phyloP scores from a whole-genome alignment of 2,888 invertebrate genomes.

The Cataglyphis cursor region DNA sequence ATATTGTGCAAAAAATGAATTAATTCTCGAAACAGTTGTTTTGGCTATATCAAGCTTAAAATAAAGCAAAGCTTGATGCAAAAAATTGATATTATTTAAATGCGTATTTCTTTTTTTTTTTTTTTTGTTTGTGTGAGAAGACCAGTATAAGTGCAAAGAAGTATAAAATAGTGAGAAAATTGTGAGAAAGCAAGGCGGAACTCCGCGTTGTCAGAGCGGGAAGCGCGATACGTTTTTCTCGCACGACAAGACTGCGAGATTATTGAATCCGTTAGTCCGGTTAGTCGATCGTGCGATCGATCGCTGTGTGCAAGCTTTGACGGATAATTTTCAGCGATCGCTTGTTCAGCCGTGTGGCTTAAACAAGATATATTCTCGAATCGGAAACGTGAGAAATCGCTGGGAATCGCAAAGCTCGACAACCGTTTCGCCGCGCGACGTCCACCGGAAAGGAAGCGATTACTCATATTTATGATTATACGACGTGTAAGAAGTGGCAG shows the following conservation, averaged over 20 bases:
- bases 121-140: neutral
- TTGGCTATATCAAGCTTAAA: neutral
- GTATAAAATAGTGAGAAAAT: neutral
- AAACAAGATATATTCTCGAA: conserved; percentile 9
- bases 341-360: neutral
- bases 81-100: neutral
- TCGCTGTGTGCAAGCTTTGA: conserved; percentile 18
- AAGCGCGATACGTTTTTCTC: conserved; percentile 5
- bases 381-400: conserved; percentile 26
- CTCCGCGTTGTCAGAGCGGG: conserved; percentile 3
- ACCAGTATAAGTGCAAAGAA: neutral
- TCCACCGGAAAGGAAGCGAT: conserved; percentile 62
- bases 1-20: neutral
- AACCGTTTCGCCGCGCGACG: conserved; percentile 38
- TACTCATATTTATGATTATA: conserved; percentile 66
- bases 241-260: neutral
- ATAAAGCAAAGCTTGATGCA: no score
- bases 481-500: conserved; percentile 55
- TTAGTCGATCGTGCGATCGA: conserved; percentile 31
- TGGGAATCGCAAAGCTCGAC: conserved; percentile 15
- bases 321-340: conserved; percentile 33
- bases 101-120: neutral
- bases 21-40: neutral
- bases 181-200: neutral
- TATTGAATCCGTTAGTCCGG: conserved; percentile 49